Percentiles rank a stretch among this genome's conserved stretches.
These are phyloP conservation scores for Semaprochilodus insignis DNA, from an alignment of 2,797 vertebrate genomes.

Conservation along the genomic window DNA sequence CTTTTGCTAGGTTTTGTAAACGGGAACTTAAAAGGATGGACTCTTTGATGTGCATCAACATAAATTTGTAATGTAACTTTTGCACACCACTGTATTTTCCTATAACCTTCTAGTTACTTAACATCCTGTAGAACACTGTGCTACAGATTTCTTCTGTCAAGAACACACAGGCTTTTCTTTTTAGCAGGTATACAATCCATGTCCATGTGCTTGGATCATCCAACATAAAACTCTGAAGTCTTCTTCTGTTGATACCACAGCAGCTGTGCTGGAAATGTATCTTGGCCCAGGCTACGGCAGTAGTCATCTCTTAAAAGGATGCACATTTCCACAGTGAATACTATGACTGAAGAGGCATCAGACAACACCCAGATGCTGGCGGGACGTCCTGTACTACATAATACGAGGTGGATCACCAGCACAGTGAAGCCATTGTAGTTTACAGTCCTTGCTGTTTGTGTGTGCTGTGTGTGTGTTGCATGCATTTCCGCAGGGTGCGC, in stretches of 20 bases:
- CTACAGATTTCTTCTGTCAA: neutral
- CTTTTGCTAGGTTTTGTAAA: neutral
- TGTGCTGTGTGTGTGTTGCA: neutral
- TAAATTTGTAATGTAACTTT: too few relatives aligned
- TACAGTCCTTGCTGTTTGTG: conserved; percentile 6
- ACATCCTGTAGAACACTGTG: neutral
- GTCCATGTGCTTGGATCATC: neutral
- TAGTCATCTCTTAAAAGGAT: conserved; percentile 4
- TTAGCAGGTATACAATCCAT: conserved; percentile 7
- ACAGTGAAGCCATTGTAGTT: conserved; percentile 45
- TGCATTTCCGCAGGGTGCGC: conserved; percentile 22
- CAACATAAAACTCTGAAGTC: conserved; percentile 6
- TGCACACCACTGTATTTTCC: neutral
- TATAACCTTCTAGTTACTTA: neutral
- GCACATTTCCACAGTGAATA: neutral
- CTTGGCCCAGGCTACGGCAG: neutral
- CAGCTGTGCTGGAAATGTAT: conserved; percentile 19
- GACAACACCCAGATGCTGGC: conserved; percentile 34
- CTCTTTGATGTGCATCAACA: too few relatives aligned
- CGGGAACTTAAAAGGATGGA: too few relatives aligned
- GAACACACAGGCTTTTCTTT: neutral
- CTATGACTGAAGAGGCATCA: conserved; percentile 16
- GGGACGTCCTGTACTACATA: conserved; percentile 31
- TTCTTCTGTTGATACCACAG: conserved; percentile 11
- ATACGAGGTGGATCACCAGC: conserved; percentile 55